Base-by-base conservation (phyloP, 2,888 invertebrate species). In the Aspidiotus rigidus region DNA sequence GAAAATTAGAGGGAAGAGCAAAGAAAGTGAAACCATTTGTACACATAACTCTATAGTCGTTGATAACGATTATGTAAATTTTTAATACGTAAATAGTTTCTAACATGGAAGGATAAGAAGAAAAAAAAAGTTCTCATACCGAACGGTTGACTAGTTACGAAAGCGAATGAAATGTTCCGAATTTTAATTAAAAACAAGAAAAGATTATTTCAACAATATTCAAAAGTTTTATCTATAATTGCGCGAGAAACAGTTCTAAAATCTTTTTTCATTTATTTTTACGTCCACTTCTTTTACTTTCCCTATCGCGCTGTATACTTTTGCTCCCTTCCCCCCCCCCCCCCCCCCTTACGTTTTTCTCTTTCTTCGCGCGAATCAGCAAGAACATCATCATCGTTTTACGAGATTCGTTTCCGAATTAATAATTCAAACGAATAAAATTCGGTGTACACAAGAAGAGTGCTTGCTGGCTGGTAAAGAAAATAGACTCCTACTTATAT, bases 151-250 rank as follows among this genome's bases (percentile, higher is more conserved):
- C 49, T 49, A n/a, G 49, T 49, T 49, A 49, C 49, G 49, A 49
- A 49, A 49, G 49, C 49, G 49, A 49, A 49, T 49, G n/a, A 28
- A 49, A 49, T 49, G 10, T 49, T 49, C n/a, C 49, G n/a, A 49
- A 11, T 49, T 49, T 49, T 49, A 49, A 49, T 49, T 49, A 49
- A 49, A 49, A 49, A 11, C n/a, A 28, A 28, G 49, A 49, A 49
- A 49, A 49, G 49, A 49, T 49, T 49, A 49, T 49, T 49, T 49
- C 49, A 49, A 49, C 49, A 49, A 49, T 49, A 49, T 49, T 49
- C n/a, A 49, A 49, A 49, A 49, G 49, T 49, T 49, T 49, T 49
- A 49, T 49, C 49, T 49, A 49, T 49, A 49, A 49, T 49, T 49
- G 49, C 49, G 49, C 49, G 49, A 49, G n/a, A 49, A 49, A 49